Percentiles rank a stretch among this genome's conserved stretches.
These are phyloP conservation scores for Pantherophis guttatus DNA, from an alignment of 2,113 vertebrate genomes.

Conservation along the genomic window DNA sequence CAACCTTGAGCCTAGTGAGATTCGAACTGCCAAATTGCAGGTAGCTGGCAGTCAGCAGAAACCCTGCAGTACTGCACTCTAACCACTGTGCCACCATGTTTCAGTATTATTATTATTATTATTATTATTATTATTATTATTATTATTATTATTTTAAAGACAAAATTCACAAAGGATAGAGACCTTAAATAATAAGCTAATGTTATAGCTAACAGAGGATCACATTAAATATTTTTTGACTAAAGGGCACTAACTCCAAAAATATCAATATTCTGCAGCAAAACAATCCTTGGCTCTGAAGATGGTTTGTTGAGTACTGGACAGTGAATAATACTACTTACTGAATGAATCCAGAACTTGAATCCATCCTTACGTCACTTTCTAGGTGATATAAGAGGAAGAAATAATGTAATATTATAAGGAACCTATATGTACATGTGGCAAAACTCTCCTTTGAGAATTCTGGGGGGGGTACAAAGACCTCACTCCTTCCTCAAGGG, in stretches of 20 bases:
- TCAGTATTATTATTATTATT: too few relatives aligned
- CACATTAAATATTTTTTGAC: background rate
- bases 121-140: too few relatives aligned
- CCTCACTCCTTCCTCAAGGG: background rate
- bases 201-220: background rate
- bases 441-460: background rate
- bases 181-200: background rate
- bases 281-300: background rate
- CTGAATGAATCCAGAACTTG: too few relatives aligned
- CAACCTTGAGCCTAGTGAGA: too few relatives aligned
- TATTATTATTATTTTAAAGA: too few relatives aligned
- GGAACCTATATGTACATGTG: background rate
- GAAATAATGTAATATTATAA: background rate
- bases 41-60: too few relatives aligned
- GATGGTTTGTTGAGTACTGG: background rate
- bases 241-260: background rate
- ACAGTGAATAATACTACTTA: background rate
- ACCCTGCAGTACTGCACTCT: too few relatives aligned
- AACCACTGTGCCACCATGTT: too few relatives aligned
- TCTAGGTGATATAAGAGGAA: background rate
- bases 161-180: too few relatives aligned
- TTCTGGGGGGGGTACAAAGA: background rate
- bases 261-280: background rate
- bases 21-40: too few relatives aligned
- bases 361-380: background rate